Evolutionary conservation across 2,888 invertebrate species (phyloP).

Genomic region (Rotaria sp.): DNA sequence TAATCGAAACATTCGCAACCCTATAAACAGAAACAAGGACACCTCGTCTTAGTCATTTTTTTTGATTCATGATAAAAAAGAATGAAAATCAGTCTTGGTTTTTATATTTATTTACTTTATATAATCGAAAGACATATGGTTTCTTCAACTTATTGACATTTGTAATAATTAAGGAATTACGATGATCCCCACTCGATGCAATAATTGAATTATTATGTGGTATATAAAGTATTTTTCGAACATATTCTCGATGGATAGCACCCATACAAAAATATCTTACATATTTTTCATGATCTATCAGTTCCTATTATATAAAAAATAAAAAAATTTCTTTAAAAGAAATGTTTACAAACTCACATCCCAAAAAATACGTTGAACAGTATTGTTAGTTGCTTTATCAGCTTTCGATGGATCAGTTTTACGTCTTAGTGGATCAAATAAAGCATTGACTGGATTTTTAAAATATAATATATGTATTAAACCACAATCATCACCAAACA

Average conservation of each 20-base stretch:
- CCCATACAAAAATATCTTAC: conserved; percentile 46
- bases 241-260: conserved; percentile 48
- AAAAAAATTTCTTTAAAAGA: neutral
- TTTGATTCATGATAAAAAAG: no score
- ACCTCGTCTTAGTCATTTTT: neutral
- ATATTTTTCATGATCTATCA: conserved; percentile 46
- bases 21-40: conserved; percentile 38
- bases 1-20: conserved; percentile 52
- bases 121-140: conserved; percentile 51
- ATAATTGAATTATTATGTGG: conserved; percentile 51
- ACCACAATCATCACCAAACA: conserved; percentile 53
- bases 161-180: conserved; percentile 50
- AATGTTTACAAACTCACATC: neutral
- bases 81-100: no score
- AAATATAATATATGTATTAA: conserved; percentile 50
- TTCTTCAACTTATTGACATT: conserved; percentile 50
- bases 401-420: neutral
- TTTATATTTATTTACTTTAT: conserved; percentile 46
- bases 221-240: conserved; percentile 50
- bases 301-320: conserved; percentile 44
- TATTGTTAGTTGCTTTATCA: neutral
- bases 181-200: conserved; percentile 48
- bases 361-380: conserved; percentile 4
- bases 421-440: conserved; percentile 46
- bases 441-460: conserved; percentile 48